Evolutionary conservation across 2,113 vertebrate species (phyloP).

Genomic region (Urocitellus parryii): DNA sequence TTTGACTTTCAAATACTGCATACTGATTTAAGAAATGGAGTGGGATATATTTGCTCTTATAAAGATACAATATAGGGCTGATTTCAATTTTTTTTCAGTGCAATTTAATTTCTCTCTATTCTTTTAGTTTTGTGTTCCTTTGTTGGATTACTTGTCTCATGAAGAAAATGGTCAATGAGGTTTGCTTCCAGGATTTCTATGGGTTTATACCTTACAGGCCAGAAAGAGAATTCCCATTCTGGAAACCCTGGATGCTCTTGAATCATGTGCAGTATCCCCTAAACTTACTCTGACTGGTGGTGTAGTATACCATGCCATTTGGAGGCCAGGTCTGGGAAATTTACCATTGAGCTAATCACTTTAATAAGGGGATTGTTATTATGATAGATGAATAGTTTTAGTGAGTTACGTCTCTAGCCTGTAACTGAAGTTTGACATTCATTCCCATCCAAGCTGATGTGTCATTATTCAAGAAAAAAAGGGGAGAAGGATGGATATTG

Average conservation of each 20-base stretch:
- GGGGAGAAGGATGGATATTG: not conserved
- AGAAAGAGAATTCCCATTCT: not conserved
- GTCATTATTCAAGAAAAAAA: not conserved
- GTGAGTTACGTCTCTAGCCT: not conserved
- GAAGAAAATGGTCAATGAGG: not conserved
- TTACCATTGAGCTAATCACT: not conserved
- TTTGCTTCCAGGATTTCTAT: not conserved
- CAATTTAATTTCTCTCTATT: not conserved
- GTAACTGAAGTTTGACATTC: constrained; percentile 8
- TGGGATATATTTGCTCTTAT: not conserved
- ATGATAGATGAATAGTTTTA: not conserved
- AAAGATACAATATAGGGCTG: not conserved
- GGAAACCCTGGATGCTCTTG: not conserved
- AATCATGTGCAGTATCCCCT: not conserved
- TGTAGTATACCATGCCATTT: not conserved
- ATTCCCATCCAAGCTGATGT: not conserved
- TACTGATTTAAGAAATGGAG: not conserved
- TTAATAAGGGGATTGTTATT: not conserved
- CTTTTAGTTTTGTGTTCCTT: not conserved
- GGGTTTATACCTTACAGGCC: not conserved
- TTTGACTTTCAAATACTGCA: constrained; percentile 38
- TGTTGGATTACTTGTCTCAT: not conserved
- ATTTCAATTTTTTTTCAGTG: not conserved
- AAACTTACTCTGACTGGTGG: not conserved
- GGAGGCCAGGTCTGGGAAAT: not conserved